Conservation (phyloP, 2,113 vertebrate genomes). For the Prunella himalayana region DNA sequence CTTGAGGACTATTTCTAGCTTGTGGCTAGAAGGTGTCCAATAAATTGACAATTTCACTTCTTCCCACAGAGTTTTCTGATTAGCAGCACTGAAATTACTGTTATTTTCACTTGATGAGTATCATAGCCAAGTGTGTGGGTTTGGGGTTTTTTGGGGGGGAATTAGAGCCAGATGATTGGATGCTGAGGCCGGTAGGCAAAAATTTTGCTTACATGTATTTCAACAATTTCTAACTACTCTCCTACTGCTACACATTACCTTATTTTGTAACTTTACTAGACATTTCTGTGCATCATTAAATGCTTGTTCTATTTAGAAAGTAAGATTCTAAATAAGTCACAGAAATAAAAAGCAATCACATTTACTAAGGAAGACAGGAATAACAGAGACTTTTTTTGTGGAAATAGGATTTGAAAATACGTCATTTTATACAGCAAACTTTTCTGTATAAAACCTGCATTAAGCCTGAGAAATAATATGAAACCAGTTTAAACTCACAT, state of each 20-base stretch:
- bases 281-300: background rate
- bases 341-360: background rate
- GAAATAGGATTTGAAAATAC: background rate
- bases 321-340: background rate
- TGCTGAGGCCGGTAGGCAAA: background rate
- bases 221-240: conserved; percentile 3
- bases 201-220: background rate
- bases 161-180: background rate
- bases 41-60: conserved; percentile 45
- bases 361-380: background rate
- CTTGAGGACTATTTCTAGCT: conserved; percentile 18
- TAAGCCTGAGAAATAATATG: background rate
- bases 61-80: conserved; percentile 49
- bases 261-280: background rate
- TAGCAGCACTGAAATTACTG: conserved; percentile 22
- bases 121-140: background rate
- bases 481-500: background rate
- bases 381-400: background rate
- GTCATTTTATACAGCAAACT: background rate
- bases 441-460: background rate
- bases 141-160: background rate
- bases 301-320: background rate
- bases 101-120: conserved; percentile 31
- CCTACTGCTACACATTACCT: background rate
- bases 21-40: conserved; percentile 44